phyloP scores from a whole-genome alignment of 2,888 invertebrate species.

The Synanthedon vespiformis region DNA sequence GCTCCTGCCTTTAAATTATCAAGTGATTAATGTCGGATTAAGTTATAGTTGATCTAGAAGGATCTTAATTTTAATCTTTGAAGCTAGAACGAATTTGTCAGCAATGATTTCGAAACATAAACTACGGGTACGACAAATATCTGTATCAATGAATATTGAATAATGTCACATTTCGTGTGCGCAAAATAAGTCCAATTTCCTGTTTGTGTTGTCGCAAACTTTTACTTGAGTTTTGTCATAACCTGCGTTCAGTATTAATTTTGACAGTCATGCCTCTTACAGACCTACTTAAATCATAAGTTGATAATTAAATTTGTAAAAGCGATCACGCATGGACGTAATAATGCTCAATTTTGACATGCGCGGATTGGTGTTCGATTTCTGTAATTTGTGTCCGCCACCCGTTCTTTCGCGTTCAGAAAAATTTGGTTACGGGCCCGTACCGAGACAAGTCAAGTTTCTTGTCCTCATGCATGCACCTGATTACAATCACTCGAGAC shows the following conservation, averaged over 20 bases:
- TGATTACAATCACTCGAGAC: constrained; percentile 35
- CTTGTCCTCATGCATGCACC: constrained; percentile 15
- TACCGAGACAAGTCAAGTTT: constrained; percentile 14
- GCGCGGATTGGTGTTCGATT: constrained; percentile 23
- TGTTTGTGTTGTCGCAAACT: constrained; percentile 2
- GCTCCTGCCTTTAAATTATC: background rate
- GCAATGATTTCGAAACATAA: background rate
- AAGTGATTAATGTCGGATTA: background rate
- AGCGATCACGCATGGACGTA: constrained; percentile 17
- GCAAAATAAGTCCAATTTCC: constrained; percentile 3
- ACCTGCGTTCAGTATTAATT: constrained; percentile 11
- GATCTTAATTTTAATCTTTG: background rate
- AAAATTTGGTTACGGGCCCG: constrained; percentile 5
- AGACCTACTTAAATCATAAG: constrained; percentile 15
- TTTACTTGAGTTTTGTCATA: constrained; percentile 11
- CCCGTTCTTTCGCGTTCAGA: constrained; percentile 10
- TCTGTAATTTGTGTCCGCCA: constrained; percentile 5
- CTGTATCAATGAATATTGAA: background rate
- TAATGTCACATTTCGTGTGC: background rate
- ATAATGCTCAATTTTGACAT: constrained; percentile 9
- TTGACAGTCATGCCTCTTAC: constrained; percentile 13
- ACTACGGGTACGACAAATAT: background rate
- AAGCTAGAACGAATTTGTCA: background rate
- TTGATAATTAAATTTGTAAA: constrained; percentile 27
- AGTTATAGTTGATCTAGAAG: background rate